Conservation (phyloP, 2,113 vertebrate genomes). For the Picathartes gymnocephalus region DNA sequence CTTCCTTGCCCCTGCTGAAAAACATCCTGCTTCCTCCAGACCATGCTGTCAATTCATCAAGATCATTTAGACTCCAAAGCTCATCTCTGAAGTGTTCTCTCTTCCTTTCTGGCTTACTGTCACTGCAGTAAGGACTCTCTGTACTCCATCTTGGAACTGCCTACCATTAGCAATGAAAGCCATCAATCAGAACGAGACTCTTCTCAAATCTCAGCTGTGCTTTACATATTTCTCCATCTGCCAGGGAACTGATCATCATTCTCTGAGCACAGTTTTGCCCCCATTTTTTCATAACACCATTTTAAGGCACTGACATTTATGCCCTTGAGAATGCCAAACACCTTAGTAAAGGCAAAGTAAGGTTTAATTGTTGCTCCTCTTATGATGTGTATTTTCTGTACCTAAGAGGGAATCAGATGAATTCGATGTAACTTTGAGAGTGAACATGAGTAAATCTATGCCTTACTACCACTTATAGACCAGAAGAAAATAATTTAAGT, state of each 20-base stretch:
- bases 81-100: background rate
- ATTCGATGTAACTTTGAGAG: background rate
- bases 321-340: background rate
- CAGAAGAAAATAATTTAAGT: background rate
- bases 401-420: background rate
- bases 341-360: background rate
- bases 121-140: background rate
- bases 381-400: background rate
- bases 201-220: background rate
- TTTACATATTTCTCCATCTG: background rate
- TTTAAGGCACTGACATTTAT: background rate
- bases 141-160: background rate
- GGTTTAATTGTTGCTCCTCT: background rate
- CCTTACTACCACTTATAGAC: background rate
- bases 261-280: background rate
- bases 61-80: background rate
- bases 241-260: background rate
- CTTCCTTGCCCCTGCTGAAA: background rate
- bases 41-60: background rate
- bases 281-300: background rate
- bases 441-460: fast-evolving
- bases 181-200: background rate
- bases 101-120: background rate
- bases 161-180: background rate
- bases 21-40: background rate